Base-by-base conservation (phyloP, 23 tunicate species). In the Ascidia mentula region DNA sequence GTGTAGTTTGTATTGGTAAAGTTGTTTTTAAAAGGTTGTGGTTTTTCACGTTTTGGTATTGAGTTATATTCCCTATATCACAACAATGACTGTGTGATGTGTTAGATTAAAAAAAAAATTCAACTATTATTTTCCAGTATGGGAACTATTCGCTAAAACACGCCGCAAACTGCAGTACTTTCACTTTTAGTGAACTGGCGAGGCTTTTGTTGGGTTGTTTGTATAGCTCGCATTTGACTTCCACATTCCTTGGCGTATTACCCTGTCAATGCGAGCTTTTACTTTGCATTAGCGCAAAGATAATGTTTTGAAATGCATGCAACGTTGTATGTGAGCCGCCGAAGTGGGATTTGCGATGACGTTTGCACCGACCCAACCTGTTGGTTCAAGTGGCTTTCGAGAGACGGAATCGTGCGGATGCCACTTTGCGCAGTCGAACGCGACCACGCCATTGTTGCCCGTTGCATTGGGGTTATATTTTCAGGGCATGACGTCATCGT, bases 181-280 rank as follows among this genome's bases (percentile, higher is more conserved):
- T n/a, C n/a, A n/a, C n/a, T n/a, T n/a, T n/a, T n/a, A n/a, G n/a
- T n/a, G n/a, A n/a, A n/a, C n/a, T n/a, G n/a, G n/a, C n/a, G n/a
- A n/a, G n/a, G n/a, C n/a, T n/a, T 42, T 42, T 42, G 53, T 42
- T 15, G 15, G 15, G 53, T 12, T 42, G 53, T 42, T 42, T 42
- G 12, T 42, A 42, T 42, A 9, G 53, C 53, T 9, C 65, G 24
- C 13, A 20, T 6, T 53, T 53, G 7, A 3, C 65, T 6, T 28
- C 4, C 65, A 5, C 65, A 53, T 53, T 53, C 65, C 24, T 3
- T 9, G 65, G 4, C 65, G 65, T 9, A 53, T 53, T 53, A 53
- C 24, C 28, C 65, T 53, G 65, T 53, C 65, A 53, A 26, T 53
- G 65, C 65, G 65, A 53, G 65, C 65, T 53, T 53, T 53, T 53